These are phyloP conservation scores for Dichetophora obliterata DNA, from an alignment of 2,888 invertebrate species.

Conservation along the genomic window DNA sequence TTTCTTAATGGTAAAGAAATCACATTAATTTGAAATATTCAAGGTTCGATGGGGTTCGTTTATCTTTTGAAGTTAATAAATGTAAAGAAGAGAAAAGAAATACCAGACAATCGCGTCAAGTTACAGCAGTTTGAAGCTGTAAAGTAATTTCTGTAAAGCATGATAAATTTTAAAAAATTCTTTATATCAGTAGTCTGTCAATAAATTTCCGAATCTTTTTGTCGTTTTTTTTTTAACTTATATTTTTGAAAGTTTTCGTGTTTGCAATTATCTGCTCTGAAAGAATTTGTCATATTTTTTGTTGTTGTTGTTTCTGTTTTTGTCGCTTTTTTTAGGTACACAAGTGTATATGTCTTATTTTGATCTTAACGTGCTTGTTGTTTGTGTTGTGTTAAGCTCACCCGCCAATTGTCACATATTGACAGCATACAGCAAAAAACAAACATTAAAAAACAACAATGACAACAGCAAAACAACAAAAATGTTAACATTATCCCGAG, in stretches of 20 bases:
- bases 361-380: not conserved
- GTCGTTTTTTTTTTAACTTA: not conserved
- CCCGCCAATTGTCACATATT: slow-evolving; percentile 28
- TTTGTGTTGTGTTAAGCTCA: slow-evolving; percentile 17
- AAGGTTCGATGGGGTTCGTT: not conserved
- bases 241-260: not conserved
- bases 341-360: not conserved
- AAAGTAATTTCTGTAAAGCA: not conserved
- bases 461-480: slow-evolving; percentile 35
- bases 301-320: not conserved
- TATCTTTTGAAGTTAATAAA: not conserved
- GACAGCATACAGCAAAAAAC: not conserved
- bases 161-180: not conserved
- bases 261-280: not conserved
- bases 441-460: slow-evolving; percentile 22
- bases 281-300: slow-evolving; percentile 18
- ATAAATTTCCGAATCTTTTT: not conserved
- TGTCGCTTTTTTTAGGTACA: not conserved
- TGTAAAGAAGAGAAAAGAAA: not conserved
- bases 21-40: not conserved
- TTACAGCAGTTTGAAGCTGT: slow-evolving; percentile 13
- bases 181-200: not conserved
- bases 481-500: slow-evolving; percentile 37
- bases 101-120: not conserved
- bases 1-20: not conserved